A percentile compares a stretch with the other conserved stretches of the same genome.
Evolutionary conservation across 2,888 invertebrate genomes (phyloP).

Genomic region (Blastobasis lacticolella): DNA sequence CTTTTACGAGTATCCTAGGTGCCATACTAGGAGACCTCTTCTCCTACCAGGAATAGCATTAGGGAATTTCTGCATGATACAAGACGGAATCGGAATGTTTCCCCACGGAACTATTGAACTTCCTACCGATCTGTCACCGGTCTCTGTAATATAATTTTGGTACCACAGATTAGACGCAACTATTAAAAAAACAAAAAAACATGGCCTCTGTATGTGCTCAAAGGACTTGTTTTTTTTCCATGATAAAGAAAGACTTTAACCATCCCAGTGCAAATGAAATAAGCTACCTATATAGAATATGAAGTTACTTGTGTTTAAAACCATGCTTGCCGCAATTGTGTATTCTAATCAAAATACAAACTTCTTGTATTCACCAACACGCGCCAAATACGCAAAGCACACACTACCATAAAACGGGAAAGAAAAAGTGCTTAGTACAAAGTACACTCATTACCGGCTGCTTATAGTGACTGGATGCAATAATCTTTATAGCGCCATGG

Average conservation of each 20-base stretch:
- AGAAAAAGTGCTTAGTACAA: slow-evolving; percentile 29
- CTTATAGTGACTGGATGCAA: slow-evolving; percentile 4
- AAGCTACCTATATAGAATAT: slow-evolving; percentile 14
- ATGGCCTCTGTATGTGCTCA: too few species aligned
- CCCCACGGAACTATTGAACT: too few species aligned
- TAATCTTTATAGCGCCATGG: background rate
- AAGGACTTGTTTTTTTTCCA: too few species aligned
- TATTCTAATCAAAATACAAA: slow-evolving; percentile 10
- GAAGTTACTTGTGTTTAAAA: slow-evolving; percentile 9
- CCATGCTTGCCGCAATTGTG: background rate
- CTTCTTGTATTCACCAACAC: slow-evolving; percentile 9
- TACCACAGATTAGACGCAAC: too few species aligned
- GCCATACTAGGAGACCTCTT: too few species aligned
- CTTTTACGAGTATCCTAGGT: too few species aligned
- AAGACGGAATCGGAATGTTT: too few species aligned
- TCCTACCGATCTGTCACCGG: too few species aligned
- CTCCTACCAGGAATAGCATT: too few species aligned
- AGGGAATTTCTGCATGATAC: too few species aligned
- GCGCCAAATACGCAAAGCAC: slow-evolving; percentile 2
- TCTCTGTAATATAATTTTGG: too few species aligned
- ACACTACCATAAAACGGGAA: slow-evolving; percentile 3
- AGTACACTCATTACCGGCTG: slow-evolving; percentile 43
- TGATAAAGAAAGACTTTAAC: slow-evolving; percentile 5
- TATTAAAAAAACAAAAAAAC: too few species aligned
- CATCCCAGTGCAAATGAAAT: slow-evolving; percentile 27